phyloP scores from a whole-genome alignment of 2,888 invertebrate genomes.

The Eupeodes latifasciatus region DNA sequence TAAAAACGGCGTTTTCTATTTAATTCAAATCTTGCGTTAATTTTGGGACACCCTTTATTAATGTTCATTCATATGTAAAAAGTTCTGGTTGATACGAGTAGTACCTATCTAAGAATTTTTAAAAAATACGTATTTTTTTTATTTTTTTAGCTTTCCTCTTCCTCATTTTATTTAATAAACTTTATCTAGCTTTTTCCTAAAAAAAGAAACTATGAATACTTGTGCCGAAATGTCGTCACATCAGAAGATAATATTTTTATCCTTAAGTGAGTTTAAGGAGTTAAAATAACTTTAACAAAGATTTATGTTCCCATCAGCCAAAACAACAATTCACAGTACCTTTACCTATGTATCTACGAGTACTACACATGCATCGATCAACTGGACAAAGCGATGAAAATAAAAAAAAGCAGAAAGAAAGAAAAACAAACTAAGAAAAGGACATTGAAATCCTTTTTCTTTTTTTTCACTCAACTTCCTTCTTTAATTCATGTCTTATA shows the following conservation, averaged over 20 bases:
- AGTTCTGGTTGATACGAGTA: no score
- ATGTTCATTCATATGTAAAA: no score
- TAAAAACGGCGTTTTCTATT: no score
- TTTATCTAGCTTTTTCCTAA: no score
- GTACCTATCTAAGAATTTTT: no score
- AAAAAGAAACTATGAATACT: no score
- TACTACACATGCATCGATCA: neutral
- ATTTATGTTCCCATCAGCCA: constrained; percentile 37
- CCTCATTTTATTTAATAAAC: no score
- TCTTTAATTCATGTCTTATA: constrained; percentile 60
- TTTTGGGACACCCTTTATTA: no score
- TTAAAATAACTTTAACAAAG: constrained; percentile 28
- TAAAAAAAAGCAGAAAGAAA: neutral
- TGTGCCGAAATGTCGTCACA: no score
- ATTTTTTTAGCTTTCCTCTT: no score
- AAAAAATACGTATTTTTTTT: no score
- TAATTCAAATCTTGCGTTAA: no score
- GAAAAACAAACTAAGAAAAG: constrained; percentile 21
- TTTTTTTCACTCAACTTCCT: constrained; percentile 47
- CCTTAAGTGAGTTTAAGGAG: constrained; percentile 36
- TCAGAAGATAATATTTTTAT: neutral
- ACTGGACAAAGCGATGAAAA: neutral
- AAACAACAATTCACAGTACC: constrained; percentile 48
- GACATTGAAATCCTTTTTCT: constrained; percentile 26
- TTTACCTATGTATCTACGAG: neutral